Conservation (phyloP, 2,888 invertebrate species). For the Sinotaia quadrata region DNA sequence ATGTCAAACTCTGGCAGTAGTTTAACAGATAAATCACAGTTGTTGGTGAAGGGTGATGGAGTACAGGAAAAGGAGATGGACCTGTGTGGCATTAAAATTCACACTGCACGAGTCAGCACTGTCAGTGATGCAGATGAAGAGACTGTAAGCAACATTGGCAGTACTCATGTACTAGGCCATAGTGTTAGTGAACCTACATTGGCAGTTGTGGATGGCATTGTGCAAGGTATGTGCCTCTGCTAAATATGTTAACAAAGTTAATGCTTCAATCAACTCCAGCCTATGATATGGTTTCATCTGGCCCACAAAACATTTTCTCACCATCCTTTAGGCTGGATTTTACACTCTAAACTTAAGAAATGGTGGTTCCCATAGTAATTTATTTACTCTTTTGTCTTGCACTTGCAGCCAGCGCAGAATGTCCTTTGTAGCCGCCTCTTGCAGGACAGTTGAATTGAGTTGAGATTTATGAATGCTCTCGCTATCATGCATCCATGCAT, state of each 20-base stretch:
- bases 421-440: too few species aligned
- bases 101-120: constrained; percentile 59
- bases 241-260: neutral
- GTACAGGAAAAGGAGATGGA: constrained; percentile 29
- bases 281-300: too few species aligned
- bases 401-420: too few species aligned
- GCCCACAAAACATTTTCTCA: too few species aligned
- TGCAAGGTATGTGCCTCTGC: constrained; percentile 53
- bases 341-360: too few species aligned
- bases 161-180: constrained; percentile 61
- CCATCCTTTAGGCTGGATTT: too few species aligned
- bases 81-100: constrained; percentile 45
- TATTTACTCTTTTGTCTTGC: too few species aligned
- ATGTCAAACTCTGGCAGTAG: neutral
- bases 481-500: too few species aligned
- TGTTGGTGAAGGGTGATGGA: neutral
- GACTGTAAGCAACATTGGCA: constrained; percentile 59
- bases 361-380: too few species aligned
- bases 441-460: too few species aligned
- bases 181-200: constrained; percentile 57
- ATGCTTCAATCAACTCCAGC: neutral
- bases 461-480: too few species aligned
- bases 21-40: neutral
- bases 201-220: constrained; percentile 62
- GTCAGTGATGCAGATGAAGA: constrained; percentile 51